A percentile compares a stretch with the other conserved stretches of the same genome.
Evolutionary conservation across 2,888 invertebrate species (phyloP).

Genomic region (Dendrolimus pini): DNA sequence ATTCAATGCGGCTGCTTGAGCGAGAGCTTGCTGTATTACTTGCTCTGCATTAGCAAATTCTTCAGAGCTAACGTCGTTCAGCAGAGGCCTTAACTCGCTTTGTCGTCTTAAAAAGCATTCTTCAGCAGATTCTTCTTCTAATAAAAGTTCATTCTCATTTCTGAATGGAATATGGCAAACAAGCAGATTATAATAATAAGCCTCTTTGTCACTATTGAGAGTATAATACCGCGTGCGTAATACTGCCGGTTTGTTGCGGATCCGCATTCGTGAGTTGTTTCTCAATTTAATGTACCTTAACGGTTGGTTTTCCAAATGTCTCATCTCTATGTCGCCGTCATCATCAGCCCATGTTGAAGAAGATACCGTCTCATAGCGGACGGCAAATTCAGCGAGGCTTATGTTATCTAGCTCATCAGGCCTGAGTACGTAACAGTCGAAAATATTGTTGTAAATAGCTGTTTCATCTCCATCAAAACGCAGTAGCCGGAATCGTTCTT

Average conservation of each 20-base stretch:
- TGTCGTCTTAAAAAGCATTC: constrained; percentile 10
- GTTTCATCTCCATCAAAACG: constrained; percentile 21
- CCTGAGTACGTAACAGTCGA: constrained; percentile 18
- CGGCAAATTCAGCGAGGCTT: constrained; percentile 26
- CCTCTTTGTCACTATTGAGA: constrained; percentile 21
- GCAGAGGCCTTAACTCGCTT: constrained; percentile 8
- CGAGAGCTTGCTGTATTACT: constrained; percentile 10
- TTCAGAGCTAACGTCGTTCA: constrained; percentile 6
- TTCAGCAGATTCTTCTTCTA: constrained; percentile 16
- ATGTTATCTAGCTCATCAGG: constrained; percentile 17
- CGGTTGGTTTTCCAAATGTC: constrained; percentile 12
- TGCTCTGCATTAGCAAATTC: constrained; percentile 9
- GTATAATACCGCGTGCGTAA: constrained; percentile 25
- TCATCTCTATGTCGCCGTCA: constrained; percentile 17
- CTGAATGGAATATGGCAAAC: constrained; percentile 25
- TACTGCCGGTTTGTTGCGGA: constrained; percentile 24
- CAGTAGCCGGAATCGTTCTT: constrained; percentile 25
- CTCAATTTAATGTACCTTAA: constrained; percentile 16
- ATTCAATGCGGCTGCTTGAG: constrained; percentile 7
- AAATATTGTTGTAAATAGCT: constrained; percentile 20
- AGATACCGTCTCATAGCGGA: constrained; percentile 20
- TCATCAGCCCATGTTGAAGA: constrained; percentile 17
- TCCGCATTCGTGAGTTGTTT: constrained; percentile 22
- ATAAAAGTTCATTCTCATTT: constrained; percentile 14
- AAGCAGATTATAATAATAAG: constrained; percentile 11